These are phyloP conservation scores for Agonum fuliginosum DNA, from an alignment of 2,888 invertebrate genomes.

Conservation along the genomic window DNA sequence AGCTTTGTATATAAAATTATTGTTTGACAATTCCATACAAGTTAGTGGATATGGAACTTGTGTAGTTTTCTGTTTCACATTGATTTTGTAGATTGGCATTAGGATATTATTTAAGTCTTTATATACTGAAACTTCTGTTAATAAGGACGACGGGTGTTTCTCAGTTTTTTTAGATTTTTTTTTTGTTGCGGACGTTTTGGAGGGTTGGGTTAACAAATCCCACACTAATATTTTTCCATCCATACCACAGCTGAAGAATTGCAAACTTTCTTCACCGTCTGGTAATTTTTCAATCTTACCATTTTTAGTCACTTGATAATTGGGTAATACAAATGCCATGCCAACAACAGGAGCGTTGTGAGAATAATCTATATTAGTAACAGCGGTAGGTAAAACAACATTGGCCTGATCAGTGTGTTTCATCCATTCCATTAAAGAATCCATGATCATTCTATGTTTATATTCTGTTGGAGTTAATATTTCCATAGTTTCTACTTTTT, in stretches of 20 bases:
- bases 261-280: slow-evolving; percentile 71
- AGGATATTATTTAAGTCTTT: slow-evolving; percentile 78
- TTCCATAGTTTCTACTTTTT: slow-evolving; percentile 43
- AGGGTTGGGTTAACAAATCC: slow-evolving; percentile 73
- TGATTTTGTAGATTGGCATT: slow-evolving; percentile 78
- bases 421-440: slow-evolving; percentile 82
- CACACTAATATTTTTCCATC: slow-evolving; percentile 84
- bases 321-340: slow-evolving; percentile 82
- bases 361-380: slow-evolving; percentile 78
- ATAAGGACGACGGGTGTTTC: slow-evolving; percentile 74
- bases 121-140: slow-evolving; percentile 75
- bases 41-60: neutral
- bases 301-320: slow-evolving; percentile 76
- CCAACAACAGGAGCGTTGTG: slow-evolving; percentile 79
- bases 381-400: slow-evolving; percentile 76
- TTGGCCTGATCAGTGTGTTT: slow-evolving; percentile 77
- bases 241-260: slow-evolving; percentile 79
- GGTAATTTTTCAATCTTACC: slow-evolving; percentile 75
- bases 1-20: neutral
- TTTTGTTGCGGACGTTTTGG: neutral
- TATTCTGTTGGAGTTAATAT: slow-evolving; percentile 66
- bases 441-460: slow-evolving; percentile 74
- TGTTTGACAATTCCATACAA: neutral
- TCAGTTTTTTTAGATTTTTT: slow-evolving; percentile 70
- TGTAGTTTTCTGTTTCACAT: slow-evolving; percentile 70